These are phyloP conservation scores for Xylota segnis DNA, from an alignment of 2,888 invertebrate species.

Conservation along the genomic window DNA sequence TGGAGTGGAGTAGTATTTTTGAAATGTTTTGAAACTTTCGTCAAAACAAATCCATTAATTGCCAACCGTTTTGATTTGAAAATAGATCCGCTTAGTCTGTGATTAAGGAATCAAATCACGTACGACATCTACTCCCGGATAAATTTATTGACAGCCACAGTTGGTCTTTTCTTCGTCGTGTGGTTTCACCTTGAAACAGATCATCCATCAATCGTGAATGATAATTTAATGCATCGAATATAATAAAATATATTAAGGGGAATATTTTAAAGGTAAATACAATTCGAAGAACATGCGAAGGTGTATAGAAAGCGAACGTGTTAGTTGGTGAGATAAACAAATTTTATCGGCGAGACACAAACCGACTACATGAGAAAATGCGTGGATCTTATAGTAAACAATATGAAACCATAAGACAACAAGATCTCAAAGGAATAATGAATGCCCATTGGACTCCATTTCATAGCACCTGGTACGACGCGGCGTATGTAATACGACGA, in stretches of 20 bases:
- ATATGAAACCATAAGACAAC: no score
- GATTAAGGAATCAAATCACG: conserved; percentile 4
- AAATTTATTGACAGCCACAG: background rate
- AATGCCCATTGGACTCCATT: no score
- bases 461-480: no score
- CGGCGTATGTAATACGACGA: no score
- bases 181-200: conserved; percentile 1
- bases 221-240: background rate
- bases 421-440: no score
- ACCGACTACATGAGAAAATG: no score
- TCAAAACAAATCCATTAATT: conserved; percentile 20
- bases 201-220: background rate
- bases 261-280: background rate
- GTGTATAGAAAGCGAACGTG: no score
- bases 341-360: no score
- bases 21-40: background rate
- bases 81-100: conserved; percentile 3
- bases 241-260: background rate
- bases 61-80: background rate
- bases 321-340: no score
- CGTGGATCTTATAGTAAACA: no score
- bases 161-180: background rate
- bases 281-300: background rate
- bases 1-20: background rate
- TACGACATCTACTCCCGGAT: conserved; percentile 7